Conservation (phyloP, 92 coral and sea anemone species). For the Epizoanthus scotinus region DNA sequence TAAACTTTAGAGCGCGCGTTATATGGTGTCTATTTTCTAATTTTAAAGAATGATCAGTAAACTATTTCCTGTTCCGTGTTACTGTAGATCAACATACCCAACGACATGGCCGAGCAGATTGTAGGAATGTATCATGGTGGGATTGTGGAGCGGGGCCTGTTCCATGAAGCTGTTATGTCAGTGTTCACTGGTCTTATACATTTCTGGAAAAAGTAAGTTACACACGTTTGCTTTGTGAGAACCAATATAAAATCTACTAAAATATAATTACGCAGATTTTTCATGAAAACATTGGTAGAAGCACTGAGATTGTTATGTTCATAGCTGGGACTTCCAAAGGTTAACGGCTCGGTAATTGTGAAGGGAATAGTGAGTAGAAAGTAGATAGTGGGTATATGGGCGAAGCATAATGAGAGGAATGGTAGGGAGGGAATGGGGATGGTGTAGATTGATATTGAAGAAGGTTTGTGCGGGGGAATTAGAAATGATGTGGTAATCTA, state of each 20-base stretch:
- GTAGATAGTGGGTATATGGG: too few relatives aligned
- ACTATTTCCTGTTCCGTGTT: neutral
- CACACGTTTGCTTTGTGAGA: neutral
- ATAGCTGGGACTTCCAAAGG: too few relatives aligned
- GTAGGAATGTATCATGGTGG: conserved; percentile 63
- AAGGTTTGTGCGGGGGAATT: neutral
- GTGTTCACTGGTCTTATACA: conserved; percentile 83
- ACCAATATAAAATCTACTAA: neutral
- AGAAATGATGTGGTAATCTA: too few relatives aligned
- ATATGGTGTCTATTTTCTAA: too few relatives aligned
- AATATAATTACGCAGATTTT: too few relatives aligned
- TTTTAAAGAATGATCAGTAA: too few relatives aligned
- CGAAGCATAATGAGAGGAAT: too few relatives aligned
- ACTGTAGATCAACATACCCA: conserved; percentile 76
- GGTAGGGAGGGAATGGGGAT: neutral
- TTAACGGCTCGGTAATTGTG: too few relatives aligned
- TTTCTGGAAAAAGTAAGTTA: conserved; percentile 94
- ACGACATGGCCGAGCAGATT: conserved; percentile 84
- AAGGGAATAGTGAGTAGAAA: neutral
- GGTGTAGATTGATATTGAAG: neutral
- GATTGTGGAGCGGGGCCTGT: conserved; percentile 85
- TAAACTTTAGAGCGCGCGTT: too few relatives aligned
- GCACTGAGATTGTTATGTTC: too few relatives aligned
- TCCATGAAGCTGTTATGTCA: conserved; percentile 83
- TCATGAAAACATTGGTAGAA: too few relatives aligned